phyloP scores from a whole-genome alignment of 2,888 invertebrate species.

The Teleiodes luculella region DNA sequence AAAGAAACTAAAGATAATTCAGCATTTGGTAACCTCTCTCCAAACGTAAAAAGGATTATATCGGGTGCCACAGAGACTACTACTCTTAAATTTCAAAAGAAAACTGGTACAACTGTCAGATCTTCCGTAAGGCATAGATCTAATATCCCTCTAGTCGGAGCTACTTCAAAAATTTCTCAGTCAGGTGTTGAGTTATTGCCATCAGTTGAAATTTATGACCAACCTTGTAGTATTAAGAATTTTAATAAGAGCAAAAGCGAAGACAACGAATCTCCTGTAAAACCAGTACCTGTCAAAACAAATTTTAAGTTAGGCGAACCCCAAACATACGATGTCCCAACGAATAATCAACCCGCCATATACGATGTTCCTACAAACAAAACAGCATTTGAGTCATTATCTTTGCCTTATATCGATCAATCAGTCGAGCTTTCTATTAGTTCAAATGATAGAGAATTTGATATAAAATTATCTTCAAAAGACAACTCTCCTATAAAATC shows the following conservation, averaged over 20 bases:
- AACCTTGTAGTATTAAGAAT: slow-evolving; percentile 49
- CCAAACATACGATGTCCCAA: slow-evolving; percentile 68
- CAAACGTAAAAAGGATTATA: slow-evolving; percentile 80
- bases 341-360: slow-evolving; percentile 65
- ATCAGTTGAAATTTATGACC: slow-evolving; percentile 71
- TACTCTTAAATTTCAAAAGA: slow-evolving; percentile 66
- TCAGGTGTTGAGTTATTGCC: slow-evolving; percentile 68
- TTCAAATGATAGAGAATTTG: slow-evolving; percentile 73
- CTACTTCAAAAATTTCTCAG: slow-evolving; percentile 73
- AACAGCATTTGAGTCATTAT: slow-evolving; percentile 67
- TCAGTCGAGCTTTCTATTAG: slow-evolving; percentile 71
- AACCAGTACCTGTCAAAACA: slow-evolving; percentile 42
- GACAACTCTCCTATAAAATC: slow-evolving; percentile 58
- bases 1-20: slow-evolving; percentile 55
- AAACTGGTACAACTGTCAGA: slow-evolving; percentile 48
- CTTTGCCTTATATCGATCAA: slow-evolving; percentile 70
- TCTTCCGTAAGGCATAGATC: slow-evolving; percentile 60
- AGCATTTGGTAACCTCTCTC: slow-evolving; percentile 77
- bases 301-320: slow-evolving; percentile 59
- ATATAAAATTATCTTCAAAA: slow-evolving; percentile 66
- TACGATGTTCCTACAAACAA: slow-evolving; percentile 69
- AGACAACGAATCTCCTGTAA: slow-evolving; percentile 39
- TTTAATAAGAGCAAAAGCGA: slow-evolving; percentile 39
- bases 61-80: slow-evolving; percentile 73
- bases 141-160: slow-evolving; percentile 72